Evolutionary conservation across 2,797 vertebrate genomes (phyloP).

Genomic region (Cryptoprocta ferox): DNA sequence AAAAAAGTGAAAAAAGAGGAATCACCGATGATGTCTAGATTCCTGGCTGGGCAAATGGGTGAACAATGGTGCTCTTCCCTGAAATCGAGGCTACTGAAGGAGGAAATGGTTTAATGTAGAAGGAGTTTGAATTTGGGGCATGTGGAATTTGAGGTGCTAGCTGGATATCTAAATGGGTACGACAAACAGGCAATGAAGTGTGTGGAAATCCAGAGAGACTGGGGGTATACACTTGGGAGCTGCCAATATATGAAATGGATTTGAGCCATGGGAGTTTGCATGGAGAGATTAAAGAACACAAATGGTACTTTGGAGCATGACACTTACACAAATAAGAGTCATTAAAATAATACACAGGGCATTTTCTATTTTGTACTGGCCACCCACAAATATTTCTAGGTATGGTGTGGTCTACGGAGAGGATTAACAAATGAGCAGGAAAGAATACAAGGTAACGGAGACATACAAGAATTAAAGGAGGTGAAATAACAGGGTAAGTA

Average conservation of each 20-base stretch:
- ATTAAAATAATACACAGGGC: background rate
- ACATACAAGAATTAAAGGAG: background rate
- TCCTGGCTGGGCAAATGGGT: background rate
- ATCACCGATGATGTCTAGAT: background rate
- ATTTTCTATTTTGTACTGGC: background rate
- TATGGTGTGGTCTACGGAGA: background rate
- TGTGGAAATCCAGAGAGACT: background rate
- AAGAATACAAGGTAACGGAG: background rate
- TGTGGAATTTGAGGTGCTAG: background rate
- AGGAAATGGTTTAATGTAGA: background rate
- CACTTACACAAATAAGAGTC: background rate
- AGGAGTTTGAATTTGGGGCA: background rate
- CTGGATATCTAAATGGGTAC: background rate
- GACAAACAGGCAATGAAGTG: background rate
- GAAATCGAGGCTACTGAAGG: background rate
- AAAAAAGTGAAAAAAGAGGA: background rate
- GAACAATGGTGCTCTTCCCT: background rate
- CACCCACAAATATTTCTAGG: background rate
- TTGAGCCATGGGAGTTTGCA: background rate
- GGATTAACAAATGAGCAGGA: background rate
- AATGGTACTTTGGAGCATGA: background rate
- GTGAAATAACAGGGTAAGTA: background rate
- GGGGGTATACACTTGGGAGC: background rate
- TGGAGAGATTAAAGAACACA: background rate
- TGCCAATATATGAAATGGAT: background rate